phyloP scores from a whole-genome alignment of 2,888 invertebrate species.

The Sphaeridia pumilis region DNA sequence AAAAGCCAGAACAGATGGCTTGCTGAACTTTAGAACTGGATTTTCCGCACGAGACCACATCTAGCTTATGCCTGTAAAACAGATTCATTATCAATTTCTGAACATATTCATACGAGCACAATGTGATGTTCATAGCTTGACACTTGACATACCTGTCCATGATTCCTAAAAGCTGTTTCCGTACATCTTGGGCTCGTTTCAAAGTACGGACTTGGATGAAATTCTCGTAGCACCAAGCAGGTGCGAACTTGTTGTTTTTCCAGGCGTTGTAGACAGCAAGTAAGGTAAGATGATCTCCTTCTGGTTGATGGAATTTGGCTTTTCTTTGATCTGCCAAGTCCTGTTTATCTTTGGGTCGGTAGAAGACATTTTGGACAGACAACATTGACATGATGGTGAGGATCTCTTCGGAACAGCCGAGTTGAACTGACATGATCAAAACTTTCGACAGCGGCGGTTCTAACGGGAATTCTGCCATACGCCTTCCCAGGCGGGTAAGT shows the following conservation, averaged over 20 bases:
- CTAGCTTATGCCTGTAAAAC: slow-evolving; percentile 74
- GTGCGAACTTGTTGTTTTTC: slow-evolving; percentile 98
- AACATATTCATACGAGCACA: too few species aligned
- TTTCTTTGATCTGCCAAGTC: slow-evolving; percentile 97
- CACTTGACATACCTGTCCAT: slow-evolving; percentile 76
- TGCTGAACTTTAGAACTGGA: slow-evolving; percentile 93
- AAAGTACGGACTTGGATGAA: slow-evolving; percentile 95
- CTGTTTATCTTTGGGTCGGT: slow-evolving; percentile 87
- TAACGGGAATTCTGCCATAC: slow-evolving; percentile 98
- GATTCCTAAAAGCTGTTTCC: slow-evolving; percentile 92
- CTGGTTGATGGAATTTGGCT: slow-evolving; percentile 97
- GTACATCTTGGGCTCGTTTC: slow-evolving; percentile 93
- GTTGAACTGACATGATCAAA: slow-evolving; percentile 96
- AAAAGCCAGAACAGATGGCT: slow-evolving; percentile 96
- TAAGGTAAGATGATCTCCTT: slow-evolving; percentile 94
- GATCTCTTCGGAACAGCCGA: slow-evolving; percentile 96
- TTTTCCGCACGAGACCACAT: slow-evolving; percentile 92
- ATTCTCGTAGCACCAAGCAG: slow-evolving; percentile 99
- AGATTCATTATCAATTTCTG: too few species aligned
- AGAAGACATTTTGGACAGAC: slow-evolving; percentile 97
- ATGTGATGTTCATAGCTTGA: too few species aligned
- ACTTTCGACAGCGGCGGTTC: slow-evolving; percentile 98
- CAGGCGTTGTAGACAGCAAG: slow-evolving; percentile 98
- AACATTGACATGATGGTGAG: slow-evolving; percentile 98
- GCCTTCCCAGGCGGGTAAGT: slow-evolving; percentile 63